Evolutionary conservation across 2,888 invertebrate genomes (phyloP).

Genomic region (Coronaproctus castanopsis): DNA sequence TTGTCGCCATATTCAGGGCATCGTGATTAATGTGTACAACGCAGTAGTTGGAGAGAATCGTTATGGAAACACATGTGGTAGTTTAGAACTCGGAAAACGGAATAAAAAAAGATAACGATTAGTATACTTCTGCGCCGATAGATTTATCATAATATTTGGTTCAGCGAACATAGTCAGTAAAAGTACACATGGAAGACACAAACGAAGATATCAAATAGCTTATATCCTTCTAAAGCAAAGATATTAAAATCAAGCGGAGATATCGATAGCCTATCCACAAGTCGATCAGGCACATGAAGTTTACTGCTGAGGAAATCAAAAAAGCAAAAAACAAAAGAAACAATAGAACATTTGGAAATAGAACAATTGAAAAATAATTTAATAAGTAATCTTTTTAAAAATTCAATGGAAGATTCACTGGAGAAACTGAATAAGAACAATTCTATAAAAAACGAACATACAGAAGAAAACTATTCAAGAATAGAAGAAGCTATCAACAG

Average conservation of each 20-base stretch:
- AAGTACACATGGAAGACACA: neutral
- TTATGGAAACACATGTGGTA: too few species aligned
- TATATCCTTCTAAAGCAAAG: neutral
- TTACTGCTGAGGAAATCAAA: neutral
- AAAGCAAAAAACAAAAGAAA: neutral
- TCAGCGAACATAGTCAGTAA: neutral
- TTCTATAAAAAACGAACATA: neutral
- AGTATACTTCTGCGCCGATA: too few species aligned
- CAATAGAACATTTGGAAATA: too few species aligned
- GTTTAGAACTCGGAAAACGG: too few species aligned
- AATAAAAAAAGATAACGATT: too few species aligned
- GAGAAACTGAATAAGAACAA: neutral
- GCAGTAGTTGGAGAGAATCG: too few species aligned
- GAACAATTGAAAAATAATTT: too few species aligned
- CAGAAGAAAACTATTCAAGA: neutral
- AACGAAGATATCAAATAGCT: neutral
- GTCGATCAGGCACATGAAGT: neutral
- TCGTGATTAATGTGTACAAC: too few species aligned
- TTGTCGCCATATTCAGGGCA: too few species aligned
- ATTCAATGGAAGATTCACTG: neutral
- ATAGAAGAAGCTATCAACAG: neutral
- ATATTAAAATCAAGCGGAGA: neutral
- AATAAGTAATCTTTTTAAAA: neutral
- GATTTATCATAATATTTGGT: too few species aligned
- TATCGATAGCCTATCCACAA: neutral